These are phyloP conservation scores for Apis dorsata DNA, from an alignment of 1,140 invertebrate species.

Conservation along the genomic window DNA sequence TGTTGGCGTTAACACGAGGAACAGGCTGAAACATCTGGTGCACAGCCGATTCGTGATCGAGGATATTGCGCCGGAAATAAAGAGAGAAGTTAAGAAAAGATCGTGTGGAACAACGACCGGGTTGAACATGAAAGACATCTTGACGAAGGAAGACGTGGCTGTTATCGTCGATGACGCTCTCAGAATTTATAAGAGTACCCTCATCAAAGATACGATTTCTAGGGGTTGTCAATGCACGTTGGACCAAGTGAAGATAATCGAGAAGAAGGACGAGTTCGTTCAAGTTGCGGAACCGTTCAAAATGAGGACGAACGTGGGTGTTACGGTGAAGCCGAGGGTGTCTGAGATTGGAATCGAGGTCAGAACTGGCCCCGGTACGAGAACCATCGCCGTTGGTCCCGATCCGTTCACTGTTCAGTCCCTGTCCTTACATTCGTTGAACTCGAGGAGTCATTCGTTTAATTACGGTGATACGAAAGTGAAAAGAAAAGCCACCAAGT, in stretches of 20 bases:
- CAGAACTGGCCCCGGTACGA: conserved; percentile 65
- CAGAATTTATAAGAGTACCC: conserved; percentile 60
- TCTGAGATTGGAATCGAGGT: conserved; percentile 72
- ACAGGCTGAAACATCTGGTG: conserved; percentile 49
- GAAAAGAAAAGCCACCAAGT: conserved; percentile 66
- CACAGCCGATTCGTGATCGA: conserved; percentile 53
- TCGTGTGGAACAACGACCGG: conserved; percentile 62
- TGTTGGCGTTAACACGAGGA: conserved; percentile 56
- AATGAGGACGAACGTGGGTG: conserved; percentile 73
- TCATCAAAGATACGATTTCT: conserved; percentile 57
- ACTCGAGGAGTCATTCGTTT: conserved; percentile 73
- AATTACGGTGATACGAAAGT: conserved; percentile 73
- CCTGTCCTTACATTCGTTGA: conserved; percentile 72
- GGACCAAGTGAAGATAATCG: neutral
- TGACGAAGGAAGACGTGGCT: conserved; percentile 64
- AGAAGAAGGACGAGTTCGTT: conserved; percentile 70
- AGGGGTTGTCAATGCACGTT: conserved; percentile 54
- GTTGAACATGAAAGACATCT: conserved; percentile 66
- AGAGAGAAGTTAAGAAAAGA: conserved; percentile 43
- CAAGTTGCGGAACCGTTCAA: conserved; percentile 74
- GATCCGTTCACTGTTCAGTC: conserved; percentile 58
- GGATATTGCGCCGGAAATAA: conserved; percentile 60
- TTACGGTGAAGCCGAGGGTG: conserved; percentile 74
- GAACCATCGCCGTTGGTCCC: conserved; percentile 70
- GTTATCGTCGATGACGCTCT: conserved; percentile 67